A percentile compares a stretch with the other conserved stretches of the same genome.
Evolutionary conservation across 2,888 invertebrate species (phyloP).

Genomic region (Eupithecia tripunctaria): DNA sequence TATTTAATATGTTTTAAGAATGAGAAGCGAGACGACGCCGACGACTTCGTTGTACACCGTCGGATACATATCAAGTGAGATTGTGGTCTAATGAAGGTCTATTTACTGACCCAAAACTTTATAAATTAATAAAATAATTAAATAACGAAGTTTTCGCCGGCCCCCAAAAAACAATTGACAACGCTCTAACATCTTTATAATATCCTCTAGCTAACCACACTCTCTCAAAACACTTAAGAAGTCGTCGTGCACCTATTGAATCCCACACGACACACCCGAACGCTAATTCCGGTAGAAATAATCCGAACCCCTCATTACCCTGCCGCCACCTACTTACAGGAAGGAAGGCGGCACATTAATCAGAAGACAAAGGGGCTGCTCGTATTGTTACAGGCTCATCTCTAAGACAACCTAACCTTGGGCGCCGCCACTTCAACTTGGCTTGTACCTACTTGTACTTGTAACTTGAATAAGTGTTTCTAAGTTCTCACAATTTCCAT

Average conservation of each 20-base stretch:
- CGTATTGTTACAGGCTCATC: constrained; percentile 46
- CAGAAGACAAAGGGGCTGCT: constrained; percentile 46
- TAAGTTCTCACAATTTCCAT: background rate
- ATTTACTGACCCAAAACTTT: too few species aligned
- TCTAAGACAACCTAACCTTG: constrained; percentile 40
- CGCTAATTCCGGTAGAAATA: constrained; percentile 27
- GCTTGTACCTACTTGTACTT: background rate
- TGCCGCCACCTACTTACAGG: constrained; percentile 31
- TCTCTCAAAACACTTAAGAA: background rate
- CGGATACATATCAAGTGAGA: too few species aligned
- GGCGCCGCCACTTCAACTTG: constrained; percentile 5
- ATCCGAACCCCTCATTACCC: constrained; percentile 34
- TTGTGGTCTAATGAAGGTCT: too few species aligned
- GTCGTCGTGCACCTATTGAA: background rate
- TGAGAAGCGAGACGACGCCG: too few species aligned
- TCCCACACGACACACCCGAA: constrained; percentile 20
- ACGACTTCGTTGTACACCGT: too few species aligned
- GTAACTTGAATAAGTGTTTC: background rate
- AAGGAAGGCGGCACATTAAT: constrained; percentile 48
- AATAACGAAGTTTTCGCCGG: too few species aligned
- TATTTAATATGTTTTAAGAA: too few species aligned
- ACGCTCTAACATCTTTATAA: background rate
- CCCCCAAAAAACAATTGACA: background rate
- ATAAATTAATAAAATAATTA: too few species aligned
- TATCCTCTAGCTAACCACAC: background rate